Base-by-base conservation (phyloP, 2,888 invertebrate species). In the Polymixis lichenea region DNA sequence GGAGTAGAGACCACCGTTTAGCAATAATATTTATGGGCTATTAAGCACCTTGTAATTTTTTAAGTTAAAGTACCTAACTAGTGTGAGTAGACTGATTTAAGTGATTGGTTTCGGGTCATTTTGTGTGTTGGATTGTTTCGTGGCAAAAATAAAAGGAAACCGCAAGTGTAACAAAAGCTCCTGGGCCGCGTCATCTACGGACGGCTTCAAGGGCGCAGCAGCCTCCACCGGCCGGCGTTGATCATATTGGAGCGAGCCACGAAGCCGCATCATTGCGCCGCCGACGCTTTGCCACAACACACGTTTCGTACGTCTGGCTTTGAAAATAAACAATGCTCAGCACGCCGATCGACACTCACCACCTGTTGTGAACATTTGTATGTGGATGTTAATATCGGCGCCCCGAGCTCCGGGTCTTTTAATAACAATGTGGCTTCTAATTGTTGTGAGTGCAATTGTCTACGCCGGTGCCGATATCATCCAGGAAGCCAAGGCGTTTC, bases 141-240 rank as follows among this genome's bases (percentile, higher is more conserved):
- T 38, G n/a, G 15, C 25, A 76, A 66, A 84, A 82, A 71, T 49
- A 66, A 84, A 72, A 75, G 80, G 78, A 78, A 65, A 65, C 58
- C n/a, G 46, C 70, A 83, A 85, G 76, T 65, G 56, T 72, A 83
- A 77, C 81, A 79, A 87, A 87, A 87, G 84, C 87, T 88, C 58
- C 58, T 53, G 55, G 61, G 73, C 56, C 56, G 65, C 76, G 80
- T 85, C 83, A 84, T 72, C 87, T 74, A 55, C 85, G 82, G 73
- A 75, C 87, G 82, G 83, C 67, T 88, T 93, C 93, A 95, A 95
- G 95, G 95, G 91, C 94, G 88, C 86, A 92, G 91, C 95, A 95
- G 95, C 94, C 95, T 94, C 93, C 92, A 87, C 85, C 85, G 84
- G 94, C 92, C 92, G 88, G 84, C 84, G 82, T 82, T 85, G 83